These are phyloP conservation scores for Turdus rufiventris DNA, from an alignment of 2,113 vertebrate species.

Conservation along the genomic window DNA sequence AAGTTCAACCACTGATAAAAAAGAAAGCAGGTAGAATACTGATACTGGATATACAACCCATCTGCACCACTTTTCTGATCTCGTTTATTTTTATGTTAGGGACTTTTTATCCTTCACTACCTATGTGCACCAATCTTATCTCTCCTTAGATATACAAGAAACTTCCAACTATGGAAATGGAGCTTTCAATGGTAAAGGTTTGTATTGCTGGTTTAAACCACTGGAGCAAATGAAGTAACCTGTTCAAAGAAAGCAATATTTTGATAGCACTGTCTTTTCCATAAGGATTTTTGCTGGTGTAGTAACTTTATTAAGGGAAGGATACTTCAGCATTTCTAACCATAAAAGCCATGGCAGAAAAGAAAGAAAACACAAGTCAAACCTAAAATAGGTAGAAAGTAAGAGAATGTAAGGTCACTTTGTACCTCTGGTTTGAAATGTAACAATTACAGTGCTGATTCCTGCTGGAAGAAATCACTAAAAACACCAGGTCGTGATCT, in stretches of 20 bases:
- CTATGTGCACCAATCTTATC: not conserved
- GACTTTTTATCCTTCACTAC: not conserved
- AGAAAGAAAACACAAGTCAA: not conserved
- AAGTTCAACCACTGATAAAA: not conserved
- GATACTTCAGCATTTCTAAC: not conserved
- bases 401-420: not conserved
- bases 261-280: not conserved
- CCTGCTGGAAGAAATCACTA: not conserved
- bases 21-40: not conserved
- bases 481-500: not conserved
- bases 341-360: not conserved
- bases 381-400: not conserved
- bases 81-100: not conserved
- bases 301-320: not conserved
- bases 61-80: not conserved
- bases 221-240: not conserved
- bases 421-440: not conserved
- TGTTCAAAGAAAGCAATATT: not conserved
- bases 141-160: not conserved
- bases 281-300: not conserved
- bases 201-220: not conserved
- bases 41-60: not conserved
- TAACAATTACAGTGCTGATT: not conserved
- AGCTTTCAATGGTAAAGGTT: not conserved
- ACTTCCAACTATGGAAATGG: not conserved